A percentile compares a stretch with the other conserved stretches of the same genome.
These are phyloP conservation scores for Spodoptera litura DNA, from an alignment of 1,140 invertebrate genomes.

Conservation along the genomic window DNA sequence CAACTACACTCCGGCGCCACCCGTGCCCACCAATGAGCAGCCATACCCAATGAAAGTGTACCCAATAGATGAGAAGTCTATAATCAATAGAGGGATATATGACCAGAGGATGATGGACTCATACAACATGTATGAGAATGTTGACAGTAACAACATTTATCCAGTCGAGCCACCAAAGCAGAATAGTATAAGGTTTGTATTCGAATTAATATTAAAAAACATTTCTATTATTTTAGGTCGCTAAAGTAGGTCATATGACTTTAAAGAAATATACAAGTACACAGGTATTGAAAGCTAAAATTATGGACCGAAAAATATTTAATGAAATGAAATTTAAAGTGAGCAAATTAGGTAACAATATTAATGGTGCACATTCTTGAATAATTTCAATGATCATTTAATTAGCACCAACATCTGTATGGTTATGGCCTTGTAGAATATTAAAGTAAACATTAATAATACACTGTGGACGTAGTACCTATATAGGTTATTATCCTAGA, in stretches of 20 bases:
- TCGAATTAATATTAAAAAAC: background rate
- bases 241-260: too few species aligned
- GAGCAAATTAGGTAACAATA: too few species aligned
- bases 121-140: conserved; percentile 70
- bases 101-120: conserved; percentile 68
- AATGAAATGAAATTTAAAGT: too few species aligned
- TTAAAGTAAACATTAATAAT: too few species aligned
- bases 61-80: conserved; percentile 75
- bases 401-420: too few species aligned
- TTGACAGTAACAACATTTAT: conserved; percentile 69
- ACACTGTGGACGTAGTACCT: too few species aligned
- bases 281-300: too few species aligned
- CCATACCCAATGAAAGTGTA: conserved; percentile 72
- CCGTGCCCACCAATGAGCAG: conserved; percentile 63
- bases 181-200: conserved; percentile 76
- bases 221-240: background rate
- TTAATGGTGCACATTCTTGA: too few species aligned
- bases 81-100: conserved; percentile 67
- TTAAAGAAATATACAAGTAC: background rate
- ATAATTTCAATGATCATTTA: too few species aligned
- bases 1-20: conserved; percentile 57
- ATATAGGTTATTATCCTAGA: too few species aligned
- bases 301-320: too few species aligned
- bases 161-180: conserved; percentile 65
- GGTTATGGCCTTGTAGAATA: too few species aligned